These are phyloP conservation scores for Indri indri DNA, from an alignment of 2,113 vertebrate species.

Conservation along the genomic window DNA sequence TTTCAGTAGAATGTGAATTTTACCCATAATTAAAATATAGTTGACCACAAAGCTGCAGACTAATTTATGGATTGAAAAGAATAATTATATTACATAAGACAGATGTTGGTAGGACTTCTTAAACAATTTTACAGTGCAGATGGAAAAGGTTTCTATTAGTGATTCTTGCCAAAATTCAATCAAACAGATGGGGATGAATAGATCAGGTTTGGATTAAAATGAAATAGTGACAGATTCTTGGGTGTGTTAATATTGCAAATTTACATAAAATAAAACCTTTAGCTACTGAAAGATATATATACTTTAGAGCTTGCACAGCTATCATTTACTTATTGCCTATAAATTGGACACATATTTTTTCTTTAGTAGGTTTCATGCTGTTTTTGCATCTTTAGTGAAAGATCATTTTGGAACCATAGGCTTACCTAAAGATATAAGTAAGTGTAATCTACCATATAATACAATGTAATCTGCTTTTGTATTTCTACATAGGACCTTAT, in stretches of 20 bases:
- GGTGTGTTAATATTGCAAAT: neutral
- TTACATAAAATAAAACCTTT: neutral
- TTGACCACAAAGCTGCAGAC: neutral
- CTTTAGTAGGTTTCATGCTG: neutral
- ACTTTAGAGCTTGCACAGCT: neutral
- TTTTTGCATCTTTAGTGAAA: constrained; percentile 8
- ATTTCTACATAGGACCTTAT: neutral
- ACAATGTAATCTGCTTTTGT: neutral
- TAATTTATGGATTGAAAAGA: neutral
- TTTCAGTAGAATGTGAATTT: neutral
- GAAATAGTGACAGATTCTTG: neutral
- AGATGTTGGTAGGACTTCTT: neutral
- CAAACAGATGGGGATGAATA: neutral
- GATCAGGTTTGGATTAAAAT: neutral
- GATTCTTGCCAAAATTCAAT: constrained; percentile 15
- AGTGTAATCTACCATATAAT: neutral
- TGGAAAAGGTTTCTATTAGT: constrained; percentile 2
- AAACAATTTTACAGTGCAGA: neutral
- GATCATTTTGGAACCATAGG: neutral
- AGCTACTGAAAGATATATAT: neutral
- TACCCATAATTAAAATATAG: constrained; percentile 17
- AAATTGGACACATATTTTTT: neutral
- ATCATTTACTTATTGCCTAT: neutral
- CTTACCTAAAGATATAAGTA: neutral
- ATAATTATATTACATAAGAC: neutral